A percentile compares a stretch with the other conserved stretches of the same genome.
phyloP scores from a whole-genome alignment of 2,113 vertebrate species.

The Peromyscus leucopus region DNA sequence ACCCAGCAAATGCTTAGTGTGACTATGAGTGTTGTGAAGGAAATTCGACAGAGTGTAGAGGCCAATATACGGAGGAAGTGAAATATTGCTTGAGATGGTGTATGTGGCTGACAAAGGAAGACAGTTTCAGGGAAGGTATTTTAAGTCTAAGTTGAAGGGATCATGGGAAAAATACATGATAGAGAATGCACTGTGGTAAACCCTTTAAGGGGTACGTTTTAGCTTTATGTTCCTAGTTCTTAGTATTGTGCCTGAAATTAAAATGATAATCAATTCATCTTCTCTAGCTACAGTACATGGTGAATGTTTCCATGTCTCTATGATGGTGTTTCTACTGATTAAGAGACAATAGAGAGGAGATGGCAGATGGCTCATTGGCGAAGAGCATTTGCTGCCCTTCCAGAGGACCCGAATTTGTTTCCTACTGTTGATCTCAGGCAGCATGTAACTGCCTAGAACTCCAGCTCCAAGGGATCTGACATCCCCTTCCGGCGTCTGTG shows the following conservation, averaged over 20 bases:
- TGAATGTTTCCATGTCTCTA: constrained; percentile 2
- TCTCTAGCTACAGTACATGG: constrained; percentile 11
- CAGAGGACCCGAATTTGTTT: background rate
- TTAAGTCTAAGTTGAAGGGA: background rate
- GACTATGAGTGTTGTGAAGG: background rate
- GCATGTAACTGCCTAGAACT: background rate
- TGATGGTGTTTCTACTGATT: background rate
- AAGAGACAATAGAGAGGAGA: background rate
- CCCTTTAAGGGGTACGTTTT: background rate
- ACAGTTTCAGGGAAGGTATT: background rate
- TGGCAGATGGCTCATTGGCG: background rate
- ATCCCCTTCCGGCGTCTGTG: background rate
- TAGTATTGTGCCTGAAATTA: background rate
- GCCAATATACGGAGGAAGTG: constrained; percentile 1
- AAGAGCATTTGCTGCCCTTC: background rate
- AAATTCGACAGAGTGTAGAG: constrained; percentile 5
- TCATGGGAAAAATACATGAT: background rate
- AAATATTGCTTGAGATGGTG: constrained; percentile 52
- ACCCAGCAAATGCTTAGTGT: background rate
- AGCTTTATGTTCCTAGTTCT: background rate
- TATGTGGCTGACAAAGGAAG: background rate
- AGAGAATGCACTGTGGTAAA: background rate
- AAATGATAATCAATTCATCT: background rate
- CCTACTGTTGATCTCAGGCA: fast-evolving
- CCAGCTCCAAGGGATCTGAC: background rate